Base-by-base conservation (phyloP, 2,113 vertebrate genomes). In the Pongo pygmaeus region DNA sequence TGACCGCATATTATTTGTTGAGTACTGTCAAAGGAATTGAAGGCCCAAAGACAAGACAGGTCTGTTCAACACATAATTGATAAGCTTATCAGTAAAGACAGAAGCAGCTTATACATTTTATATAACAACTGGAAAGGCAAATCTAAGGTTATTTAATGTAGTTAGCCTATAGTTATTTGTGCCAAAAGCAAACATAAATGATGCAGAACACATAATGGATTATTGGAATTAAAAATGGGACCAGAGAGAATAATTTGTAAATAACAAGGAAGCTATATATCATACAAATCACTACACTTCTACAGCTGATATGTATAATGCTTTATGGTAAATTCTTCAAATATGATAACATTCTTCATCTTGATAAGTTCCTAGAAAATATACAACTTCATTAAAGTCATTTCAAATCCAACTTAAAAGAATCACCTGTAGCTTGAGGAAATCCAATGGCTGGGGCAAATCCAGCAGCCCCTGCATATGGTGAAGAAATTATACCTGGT, bases 351-450 rank as follows among this genome's bases (percentile, higher is more conserved):
- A 70, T 43, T 64, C 91, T 92, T 72, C 46, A 84, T 30, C 52
- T 52, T 93, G 20, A 0, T 86, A 75, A 97, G 32, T 72, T 89
- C 30, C 77, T 92, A 88, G 77, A 93, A 96, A 88, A 95, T 52
- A 93, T 1, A 96, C 13, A 75, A 43, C n/a, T 75, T 93, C 43
- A 79, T 48, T 74, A 50, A 84, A 97, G 55, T 46, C 20, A 84
- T 69, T 96, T 92, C 57, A 91, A 92, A 95, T 81, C 95, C 61
- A 97, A 89, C 38, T 96, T 78, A 59, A 77, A 95, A 94, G 77
- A 95, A 93, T 98, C 97, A 99, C 99, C 98, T 98, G 98, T 35
- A 97, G 97, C 98, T 92, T 99, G 99, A 97, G 98, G 86, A 98
- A 99, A 99, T 84, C 98, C 97, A 88, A 99, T 87, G 61, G 98